These are phyloP conservation scores for Drosophila nr. fundita DNA, from an alignment of 2,888 invertebrate species.

Conservation along the genomic window DNA sequence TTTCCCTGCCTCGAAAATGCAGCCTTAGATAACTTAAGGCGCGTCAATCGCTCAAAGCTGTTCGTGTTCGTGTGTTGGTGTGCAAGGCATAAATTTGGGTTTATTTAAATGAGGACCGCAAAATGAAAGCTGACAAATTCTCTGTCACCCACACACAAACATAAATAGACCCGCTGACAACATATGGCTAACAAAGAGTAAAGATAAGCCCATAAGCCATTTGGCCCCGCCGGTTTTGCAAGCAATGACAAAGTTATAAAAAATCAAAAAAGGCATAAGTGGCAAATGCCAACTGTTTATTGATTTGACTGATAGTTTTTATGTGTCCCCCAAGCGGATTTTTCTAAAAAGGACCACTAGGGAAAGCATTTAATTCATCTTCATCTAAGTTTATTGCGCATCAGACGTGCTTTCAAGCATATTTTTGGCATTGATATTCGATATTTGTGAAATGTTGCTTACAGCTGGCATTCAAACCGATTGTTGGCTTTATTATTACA, in stretches of 20 bases:
- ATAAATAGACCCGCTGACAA: slow-evolving; percentile 26
- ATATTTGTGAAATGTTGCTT: slow-evolving; percentile 10
- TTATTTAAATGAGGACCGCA: slow-evolving; percentile 69
- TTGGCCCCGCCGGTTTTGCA: slow-evolving; percentile 5
- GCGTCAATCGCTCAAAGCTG: slow-evolving; percentile 65
- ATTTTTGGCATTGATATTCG: slow-evolving; percentile 3
- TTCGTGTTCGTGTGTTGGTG: slow-evolving; percentile 15
- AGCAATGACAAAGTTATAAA: slow-evolving; percentile 38
- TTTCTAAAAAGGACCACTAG: slow-evolving; percentile 23
- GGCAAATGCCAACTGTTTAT: slow-evolving; percentile 45
- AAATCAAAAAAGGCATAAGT: slow-evolving; percentile 12
- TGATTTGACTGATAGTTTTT: slow-evolving; percentile 58
- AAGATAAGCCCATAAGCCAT: slow-evolving; percentile 17
- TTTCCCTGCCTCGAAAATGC: neutral
- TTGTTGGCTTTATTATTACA: neutral
- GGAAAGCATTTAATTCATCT: slow-evolving; percentile 32
- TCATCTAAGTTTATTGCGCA: slow-evolving; percentile 19
- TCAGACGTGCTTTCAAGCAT: slow-evolving; percentile 13
- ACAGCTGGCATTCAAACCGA: neutral
- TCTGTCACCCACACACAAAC: neutral
- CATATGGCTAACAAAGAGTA: slow-evolving; percentile 60
- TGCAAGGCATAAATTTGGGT: slow-evolving; percentile 65
- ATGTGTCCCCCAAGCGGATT: slow-evolving; percentile 4
- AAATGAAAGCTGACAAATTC: slow-evolving; percentile 21
- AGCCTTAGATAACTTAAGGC: slow-evolving; percentile 44